Evolutionary conservation across 2,797 vertebrate species (phyloP), one percentile per base, ranked within the genome.

Genomic region (Epinephelus coioides): DNA sequence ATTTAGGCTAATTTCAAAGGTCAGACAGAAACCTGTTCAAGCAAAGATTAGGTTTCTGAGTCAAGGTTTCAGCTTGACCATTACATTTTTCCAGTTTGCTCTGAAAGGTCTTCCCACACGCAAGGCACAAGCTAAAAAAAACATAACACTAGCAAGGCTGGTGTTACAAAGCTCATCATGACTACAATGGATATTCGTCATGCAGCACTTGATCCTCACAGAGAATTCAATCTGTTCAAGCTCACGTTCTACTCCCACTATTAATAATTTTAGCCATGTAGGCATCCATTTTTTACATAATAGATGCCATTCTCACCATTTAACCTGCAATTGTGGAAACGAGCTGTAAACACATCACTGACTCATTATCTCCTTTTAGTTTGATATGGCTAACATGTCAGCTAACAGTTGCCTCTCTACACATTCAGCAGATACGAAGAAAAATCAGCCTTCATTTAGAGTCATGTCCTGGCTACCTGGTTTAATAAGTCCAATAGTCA

Each of bases 231-330:
- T 44, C 19, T 11, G 46, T 72, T 62, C n/a, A 71, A 72, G 15
- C 53, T 64, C 43, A 64, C 30, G 9, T 21, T 67, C 59, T 69
- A 34, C n/a, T 60, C 25, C 44, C 47, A 21, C 25, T 54, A 27
- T 19, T 21, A 46, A 46, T 55, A 5, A 51, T 59, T 53, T 30
- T 21, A 51, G 44, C 57, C 6, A 8, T 21, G 64, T 63, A 47
- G 70, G 64, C 7, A 19, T 54, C n/a, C 17, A 49, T 27, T 27
- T 53, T 51, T 27, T 23, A 54, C 40, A 38, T 34, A 54, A 55
- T 19, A 5, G 27, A 21, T 64, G 46, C 44, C 23, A 27, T 40
- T 17, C 5, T 34, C 38, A 34, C 23, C 6, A 17, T 18, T 44
- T 27, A 44, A 46, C 5, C 5, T 30, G 23, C 47, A 53, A 14